Evolutionary conservation across 2,797 vertebrate genomes (phyloP).

Genomic region (Urosaurus nigricauda): DNA sequence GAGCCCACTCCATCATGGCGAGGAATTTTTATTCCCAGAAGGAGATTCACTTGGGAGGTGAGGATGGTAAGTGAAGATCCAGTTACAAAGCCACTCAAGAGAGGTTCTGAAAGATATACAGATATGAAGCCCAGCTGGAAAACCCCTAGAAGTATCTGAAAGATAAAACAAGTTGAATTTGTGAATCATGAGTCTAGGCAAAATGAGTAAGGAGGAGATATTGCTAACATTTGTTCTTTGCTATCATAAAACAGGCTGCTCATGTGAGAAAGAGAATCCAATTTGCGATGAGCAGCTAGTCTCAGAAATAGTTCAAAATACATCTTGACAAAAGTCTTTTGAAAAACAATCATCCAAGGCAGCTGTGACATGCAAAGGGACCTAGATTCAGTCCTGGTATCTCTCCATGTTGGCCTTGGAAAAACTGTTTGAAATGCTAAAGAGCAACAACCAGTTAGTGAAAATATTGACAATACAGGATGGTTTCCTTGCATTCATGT

Average conservation of each 20-base stretch:
- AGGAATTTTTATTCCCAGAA: constrained; percentile 74
- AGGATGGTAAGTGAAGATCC: constrained; percentile 75
- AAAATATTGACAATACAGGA: not conserved
- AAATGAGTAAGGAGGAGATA: not conserved
- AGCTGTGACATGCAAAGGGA: not conserved
- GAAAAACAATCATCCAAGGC: not conserved
- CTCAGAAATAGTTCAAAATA: not conserved
- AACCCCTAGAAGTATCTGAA: constrained; percentile 75
- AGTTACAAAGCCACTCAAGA: constrained; percentile 74
- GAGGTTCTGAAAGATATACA: constrained; percentile 76
- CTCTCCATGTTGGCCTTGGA: not conserved
- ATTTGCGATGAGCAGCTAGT: not conserved
- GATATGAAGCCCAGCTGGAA: constrained; percentile 76
- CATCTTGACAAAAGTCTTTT: not conserved
- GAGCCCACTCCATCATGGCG: constrained; percentile 67
- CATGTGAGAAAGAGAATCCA: not conserved
- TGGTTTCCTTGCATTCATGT: not conserved
- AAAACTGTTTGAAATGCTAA: not conserved
- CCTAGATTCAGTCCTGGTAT: not conserved
- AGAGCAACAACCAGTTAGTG: not conserved
- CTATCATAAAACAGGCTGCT: constrained; percentile 12
- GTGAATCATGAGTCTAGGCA: not conserved
- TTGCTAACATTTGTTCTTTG: not conserved
- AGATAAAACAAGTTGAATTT: constrained; percentile 39
- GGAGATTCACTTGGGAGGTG: constrained; percentile 76